Evolutionary conservation across 2,888 invertebrate genomes (phyloP).

Genomic region (Lithophane semibrunnea): DNA sequence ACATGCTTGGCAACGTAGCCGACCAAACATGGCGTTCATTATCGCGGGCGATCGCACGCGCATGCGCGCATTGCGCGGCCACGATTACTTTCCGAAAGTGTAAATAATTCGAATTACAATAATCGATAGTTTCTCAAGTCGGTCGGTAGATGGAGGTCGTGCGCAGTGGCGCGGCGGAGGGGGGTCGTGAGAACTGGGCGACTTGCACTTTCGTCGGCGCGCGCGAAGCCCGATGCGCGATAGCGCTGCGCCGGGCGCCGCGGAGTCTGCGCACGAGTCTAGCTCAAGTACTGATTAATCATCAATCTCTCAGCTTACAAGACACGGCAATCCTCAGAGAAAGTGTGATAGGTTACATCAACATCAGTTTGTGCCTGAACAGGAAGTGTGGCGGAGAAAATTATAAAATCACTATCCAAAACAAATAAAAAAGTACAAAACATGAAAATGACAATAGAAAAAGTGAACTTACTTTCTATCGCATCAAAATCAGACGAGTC

Average conservation of each 20-base stretch:
- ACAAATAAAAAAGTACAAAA: constrained; percentile 67
- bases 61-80: constrained; percentile 71
- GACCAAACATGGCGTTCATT: constrained; percentile 75
- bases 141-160: constrained; percentile 71
- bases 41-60: constrained; percentile 75
- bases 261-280: constrained; percentile 83
- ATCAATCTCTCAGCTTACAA: constrained; percentile 70
- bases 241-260: constrained; percentile 78
- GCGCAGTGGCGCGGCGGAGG: constrained; percentile 68
- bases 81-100: constrained; percentile 82
- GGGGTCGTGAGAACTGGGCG: constrained; percentile 87
- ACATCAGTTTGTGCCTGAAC: constrained; percentile 47
- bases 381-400: constrained; percentile 48
- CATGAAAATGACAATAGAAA: constrained; percentile 78
- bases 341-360: constrained; percentile 66
- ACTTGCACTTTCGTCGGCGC: constrained; percentile 89
- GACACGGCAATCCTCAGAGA: constrained; percentile 68
- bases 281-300: constrained; percentile 79
- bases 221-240: constrained; percentile 79
- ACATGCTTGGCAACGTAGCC: constrained; percentile 55
- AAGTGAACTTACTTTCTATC: constrained; percentile 82
- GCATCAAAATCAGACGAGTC: constrained; percentile 73
- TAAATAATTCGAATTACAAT: constrained; percentile 83
- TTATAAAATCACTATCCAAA: constrained; percentile 62
- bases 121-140: constrained; percentile 80